Base-by-base conservation (phyloP, 1,140 invertebrate species). In the Hypsibius dujardini region DNA sequence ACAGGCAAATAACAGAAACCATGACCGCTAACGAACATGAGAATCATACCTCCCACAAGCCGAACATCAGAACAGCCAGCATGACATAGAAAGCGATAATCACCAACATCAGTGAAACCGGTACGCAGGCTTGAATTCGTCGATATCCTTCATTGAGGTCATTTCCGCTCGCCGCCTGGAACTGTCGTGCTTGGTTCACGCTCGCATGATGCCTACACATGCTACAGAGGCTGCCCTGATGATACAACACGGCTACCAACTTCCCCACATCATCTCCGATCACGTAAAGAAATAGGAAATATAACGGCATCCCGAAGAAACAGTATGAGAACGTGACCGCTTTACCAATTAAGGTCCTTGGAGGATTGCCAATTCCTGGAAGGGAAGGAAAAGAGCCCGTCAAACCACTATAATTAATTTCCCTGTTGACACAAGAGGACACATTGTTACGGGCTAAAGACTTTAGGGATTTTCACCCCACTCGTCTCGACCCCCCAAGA, bases 311-410 rank as follows among this genome's bases (percentile, higher is more conserved):
- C 3, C 62, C 62, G 42, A 67, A 67, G 62, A 67, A 67, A 42
- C 62, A 67, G 42, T 67, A 67, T 12, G 62, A 42, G 42, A 67
- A 67, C 42, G 62, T 67, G 3, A 67, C 62, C 45, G 42, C 62
- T 67, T 67, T 67, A 15, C 62, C 62, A 12, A 67, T 12, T 42
- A 7, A 45, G 7, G 62, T 67, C 42, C 62, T 12, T 67, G 62
- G 62, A 67, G 62, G 62, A 67, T 67, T 67, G 12, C 62, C 62
- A 67, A 67, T 67, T 3, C 62, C 62, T 67, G 42, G 7, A 67
- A 42, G 42, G 62, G n/a, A 56, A 56, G n/a, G 7, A 56, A 7
- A 7, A 56, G 50, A 7, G n/a, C 50, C n/a, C 7, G n/a, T 56
- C 50, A 7, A 56, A 56, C 50, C 50, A n/a, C n/a, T 28, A 28